Percentiles rank a stretch among this genome's conserved stretches.
phyloP scores from a whole-genome alignment of 2,888 invertebrate species.

The Dendrolimus houi region DNA sequence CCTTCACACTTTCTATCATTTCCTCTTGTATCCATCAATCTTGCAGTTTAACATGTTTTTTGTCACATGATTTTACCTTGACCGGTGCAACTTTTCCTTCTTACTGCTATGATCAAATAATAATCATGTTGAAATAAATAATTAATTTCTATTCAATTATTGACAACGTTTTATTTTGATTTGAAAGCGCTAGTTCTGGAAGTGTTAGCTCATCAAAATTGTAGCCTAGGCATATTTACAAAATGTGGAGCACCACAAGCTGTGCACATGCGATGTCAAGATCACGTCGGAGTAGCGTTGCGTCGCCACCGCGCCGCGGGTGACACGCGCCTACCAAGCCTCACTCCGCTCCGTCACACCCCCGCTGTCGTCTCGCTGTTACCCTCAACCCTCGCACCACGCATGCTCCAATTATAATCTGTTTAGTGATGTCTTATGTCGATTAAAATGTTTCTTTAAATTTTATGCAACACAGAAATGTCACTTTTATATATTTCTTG shows the following conservation, averaged over 20 bases:
- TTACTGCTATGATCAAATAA: no score
- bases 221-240: slow-evolving; percentile 21
- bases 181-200: not conserved
- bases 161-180: no score
- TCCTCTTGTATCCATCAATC: no score
- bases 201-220: not conserved
- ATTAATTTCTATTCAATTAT: no score
- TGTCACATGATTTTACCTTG: no score
- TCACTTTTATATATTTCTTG: no score
- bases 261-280: slow-evolving; percentile 69
- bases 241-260: slow-evolving; percentile 48
- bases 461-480: no score
- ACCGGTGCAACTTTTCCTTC: no score
- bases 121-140: no score
- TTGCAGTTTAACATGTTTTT: no score
- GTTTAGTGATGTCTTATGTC: slow-evolving; percentile 71
- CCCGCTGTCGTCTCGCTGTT: slow-evolving; percentile 30
- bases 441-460: slow-evolving; percentile 39
- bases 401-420: slow-evolving; percentile 77
- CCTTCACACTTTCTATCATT: no score
- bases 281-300: slow-evolving; percentile 50
- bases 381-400: slow-evolving; percentile 66
- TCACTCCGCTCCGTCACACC: slow-evolving; percentile 34
- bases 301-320: slow-evolving; percentile 48
- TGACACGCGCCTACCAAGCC: slow-evolving; percentile 42